Evolutionary conservation across 2,888 invertebrate species (phyloP).

Genomic region (Abrostola triplasia): DNA sequence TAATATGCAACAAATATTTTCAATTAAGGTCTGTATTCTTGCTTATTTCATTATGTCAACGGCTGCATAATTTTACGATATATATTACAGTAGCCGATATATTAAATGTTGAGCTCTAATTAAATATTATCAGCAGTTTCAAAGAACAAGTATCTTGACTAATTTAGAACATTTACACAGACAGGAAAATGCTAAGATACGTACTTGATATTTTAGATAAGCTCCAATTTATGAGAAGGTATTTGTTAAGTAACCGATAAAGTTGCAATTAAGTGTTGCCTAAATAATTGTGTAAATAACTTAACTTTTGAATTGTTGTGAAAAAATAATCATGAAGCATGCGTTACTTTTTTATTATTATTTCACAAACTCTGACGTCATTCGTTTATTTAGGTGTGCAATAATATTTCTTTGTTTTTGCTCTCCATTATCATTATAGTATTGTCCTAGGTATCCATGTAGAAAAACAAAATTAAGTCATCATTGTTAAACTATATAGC

Average conservation of each 20-base stretch:
- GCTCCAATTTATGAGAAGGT: slow-evolving; percentile 37
- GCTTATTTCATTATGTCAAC: slow-evolving; percentile 6
- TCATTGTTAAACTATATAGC: too few species aligned
- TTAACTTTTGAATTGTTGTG: background rate
- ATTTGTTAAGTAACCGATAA: slow-evolving; percentile 24
- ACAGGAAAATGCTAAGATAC: slow-evolving; percentile 23
- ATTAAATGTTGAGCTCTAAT: slow-evolving; percentile 18
- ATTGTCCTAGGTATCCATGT: too few species aligned
- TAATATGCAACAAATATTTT: background rate
- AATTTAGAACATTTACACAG: slow-evolving; percentile 45
- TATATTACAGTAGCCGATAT: background rate
- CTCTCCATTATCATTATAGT: too few species aligned
- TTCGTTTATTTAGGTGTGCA: background rate
- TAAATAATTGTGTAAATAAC: background rate
- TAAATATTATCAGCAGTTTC: slow-evolving; percentile 25
- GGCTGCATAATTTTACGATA: slow-evolving; percentile 4
- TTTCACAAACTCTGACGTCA: background rate
- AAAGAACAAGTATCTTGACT: slow-evolving; percentile 26
- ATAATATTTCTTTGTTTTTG: too few species aligned
- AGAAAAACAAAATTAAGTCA: too few species aligned
- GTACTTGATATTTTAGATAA: slow-evolving; percentile 42
- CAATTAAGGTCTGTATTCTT: background rate
- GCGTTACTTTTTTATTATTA: too few species aligned
- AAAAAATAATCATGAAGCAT: background rate
- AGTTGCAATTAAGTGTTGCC: slow-evolving; percentile 20